phyloP scores from a whole-genome alignment of 1,140 invertebrate genomes.

The Ectropis grisescens region DNA sequence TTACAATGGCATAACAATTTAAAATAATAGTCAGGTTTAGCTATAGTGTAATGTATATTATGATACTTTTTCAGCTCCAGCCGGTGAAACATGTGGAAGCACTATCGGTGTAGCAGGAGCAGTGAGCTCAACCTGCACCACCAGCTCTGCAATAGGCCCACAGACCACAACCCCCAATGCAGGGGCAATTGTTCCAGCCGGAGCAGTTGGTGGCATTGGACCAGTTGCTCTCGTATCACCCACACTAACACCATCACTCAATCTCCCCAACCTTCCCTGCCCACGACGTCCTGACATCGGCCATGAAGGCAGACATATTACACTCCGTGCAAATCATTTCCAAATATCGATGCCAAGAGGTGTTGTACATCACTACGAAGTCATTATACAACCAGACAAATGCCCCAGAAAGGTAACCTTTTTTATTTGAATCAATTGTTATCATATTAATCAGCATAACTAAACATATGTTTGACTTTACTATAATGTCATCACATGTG shows the following conservation, averaged over 20 bases:
- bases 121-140: slow-evolving; percentile 16
- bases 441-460: no score
- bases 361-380: slow-evolving; percentile 98
- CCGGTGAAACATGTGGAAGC: slow-evolving; percentile 59
- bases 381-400: slow-evolving; percentile 99
- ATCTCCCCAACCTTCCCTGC: slow-evolving; percentile 85
- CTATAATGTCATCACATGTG: no score
- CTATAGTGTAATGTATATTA: no score
- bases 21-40: no score
- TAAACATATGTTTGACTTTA: no score
- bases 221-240: slow-evolving; percentile 50
- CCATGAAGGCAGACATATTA: slow-evolving; percentile 94
- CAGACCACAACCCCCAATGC: no score
- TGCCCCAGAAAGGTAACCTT: slow-evolving; percentile 98
- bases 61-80: slow-evolving; percentile 54
- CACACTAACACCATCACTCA: slow-evolving; percentile 64
- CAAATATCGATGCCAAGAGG: slow-evolving; percentile 99
- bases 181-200: no score
- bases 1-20: no score
- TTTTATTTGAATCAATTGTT: no score
- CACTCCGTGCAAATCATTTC: slow-evolving; percentile 98
- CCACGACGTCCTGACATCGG: slow-evolving; percentile 92
- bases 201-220: slow-evolving; percentile 31
- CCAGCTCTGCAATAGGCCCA: no score
- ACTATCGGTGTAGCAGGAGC: slow-evolving; percentile 49